Evolutionary conservation across 2,113 vertebrate species (phyloP).

Genomic region (Theristicus caerulescens): DNA sequence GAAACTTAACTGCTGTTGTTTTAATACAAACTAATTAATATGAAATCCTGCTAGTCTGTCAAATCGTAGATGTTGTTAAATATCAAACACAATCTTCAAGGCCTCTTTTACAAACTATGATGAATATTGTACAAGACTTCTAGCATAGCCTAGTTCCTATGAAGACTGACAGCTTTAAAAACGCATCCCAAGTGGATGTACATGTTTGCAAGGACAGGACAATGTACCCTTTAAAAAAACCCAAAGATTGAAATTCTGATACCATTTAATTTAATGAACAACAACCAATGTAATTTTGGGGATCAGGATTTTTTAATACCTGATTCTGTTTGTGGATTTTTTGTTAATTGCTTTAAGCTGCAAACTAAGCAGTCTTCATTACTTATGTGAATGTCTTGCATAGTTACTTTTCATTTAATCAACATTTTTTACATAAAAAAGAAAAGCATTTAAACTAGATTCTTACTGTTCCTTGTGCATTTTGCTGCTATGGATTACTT

Average conservation of each 20-base stretch:
- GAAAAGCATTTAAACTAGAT: background rate
- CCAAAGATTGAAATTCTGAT: background rate
- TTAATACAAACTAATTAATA: background rate
- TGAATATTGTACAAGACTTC: background rate
- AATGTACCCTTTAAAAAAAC: background rate
- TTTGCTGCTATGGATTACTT: background rate
- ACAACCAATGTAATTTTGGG: background rate
- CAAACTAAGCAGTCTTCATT: background rate
- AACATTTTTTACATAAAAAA: background rate
- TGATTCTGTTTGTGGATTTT: background rate
- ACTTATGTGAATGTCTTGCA: background rate
- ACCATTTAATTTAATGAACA: background rate
- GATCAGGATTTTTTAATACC: background rate
- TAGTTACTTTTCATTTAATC: background rate
- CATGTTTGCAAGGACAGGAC: background rate
- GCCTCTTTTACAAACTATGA: background rate
- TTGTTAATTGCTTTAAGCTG: background rate
- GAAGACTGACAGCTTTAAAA: background rate
- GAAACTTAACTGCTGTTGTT: background rate
- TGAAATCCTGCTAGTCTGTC: background rate
- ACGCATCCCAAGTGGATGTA: background rate
- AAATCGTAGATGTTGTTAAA: background rate
- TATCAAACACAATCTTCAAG: background rate
- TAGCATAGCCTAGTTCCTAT: background rate
- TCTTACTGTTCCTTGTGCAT: background rate